Percentiles rank a stretch among this genome's conserved stretches.
These are phyloP conservation scores for Eulemur rubriventer DNA, from an alignment of 2,797 vertebrate genomes.

Conservation along the genomic window DNA sequence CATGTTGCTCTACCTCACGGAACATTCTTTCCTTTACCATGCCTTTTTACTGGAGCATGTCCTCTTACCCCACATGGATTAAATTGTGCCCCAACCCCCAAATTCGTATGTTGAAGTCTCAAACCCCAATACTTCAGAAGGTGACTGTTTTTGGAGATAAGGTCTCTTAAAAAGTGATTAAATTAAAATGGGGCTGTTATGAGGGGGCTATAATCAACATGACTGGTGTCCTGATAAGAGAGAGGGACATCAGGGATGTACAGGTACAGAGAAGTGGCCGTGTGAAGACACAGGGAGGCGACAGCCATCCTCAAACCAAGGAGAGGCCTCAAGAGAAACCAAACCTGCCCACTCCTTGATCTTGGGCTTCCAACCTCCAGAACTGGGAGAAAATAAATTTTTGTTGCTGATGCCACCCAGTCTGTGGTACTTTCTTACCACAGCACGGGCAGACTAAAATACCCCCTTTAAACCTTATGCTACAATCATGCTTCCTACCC, in stretches of 20 bases:
- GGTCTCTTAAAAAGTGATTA: background rate
- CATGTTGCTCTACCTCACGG: background rate
- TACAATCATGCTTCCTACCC: background rate
- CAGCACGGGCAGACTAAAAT: background rate
- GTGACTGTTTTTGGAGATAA: background rate
- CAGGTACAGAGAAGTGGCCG: no score
- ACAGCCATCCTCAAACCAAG: background rate
- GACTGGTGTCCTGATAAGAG: background rate
- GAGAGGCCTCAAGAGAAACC: background rate
- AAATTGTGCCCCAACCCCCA: background rate
- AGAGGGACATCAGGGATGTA: background rate
- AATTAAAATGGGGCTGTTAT: background rate
- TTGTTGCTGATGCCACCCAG: background rate
- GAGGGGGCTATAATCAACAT: background rate
- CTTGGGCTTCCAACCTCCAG: background rate
- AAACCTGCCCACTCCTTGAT: background rate
- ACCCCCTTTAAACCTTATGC: background rate
- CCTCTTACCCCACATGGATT: background rate
- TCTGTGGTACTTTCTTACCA: background rate
- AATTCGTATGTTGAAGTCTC: background rate
- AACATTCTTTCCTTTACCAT: background rate
- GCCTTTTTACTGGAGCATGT: background rate
- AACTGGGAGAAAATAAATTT: background rate
- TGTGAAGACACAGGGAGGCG: background rate
- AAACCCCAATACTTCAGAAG: background rate